Evolutionary conservation across 2,113 vertebrate species (phyloP).

Genomic region (Chiloscyllium plagiosum): DNA sequence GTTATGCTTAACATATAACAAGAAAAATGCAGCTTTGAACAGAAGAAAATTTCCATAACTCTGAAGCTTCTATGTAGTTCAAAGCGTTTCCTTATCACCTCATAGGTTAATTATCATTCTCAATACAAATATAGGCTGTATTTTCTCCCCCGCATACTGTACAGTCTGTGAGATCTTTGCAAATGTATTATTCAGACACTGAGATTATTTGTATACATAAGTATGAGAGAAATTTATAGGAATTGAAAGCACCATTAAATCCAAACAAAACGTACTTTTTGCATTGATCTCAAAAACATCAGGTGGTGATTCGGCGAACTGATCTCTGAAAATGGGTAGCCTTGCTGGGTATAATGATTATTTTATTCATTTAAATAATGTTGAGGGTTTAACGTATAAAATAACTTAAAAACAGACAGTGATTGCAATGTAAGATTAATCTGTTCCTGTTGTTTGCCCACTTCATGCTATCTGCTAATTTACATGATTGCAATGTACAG

Average conservation of each 20-base stretch:
- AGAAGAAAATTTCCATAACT: neutral
- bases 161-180: neutral
- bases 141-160: neutral
- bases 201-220: neutral
- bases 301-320: neutral
- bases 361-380: neutral
- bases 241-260: neutral
- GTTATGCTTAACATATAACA: neutral
- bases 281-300: neutral
- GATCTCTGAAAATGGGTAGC: neutral
- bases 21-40: neutral
- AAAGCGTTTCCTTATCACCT: conserved; percentile 3
- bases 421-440: no score
- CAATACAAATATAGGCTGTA: neutral
- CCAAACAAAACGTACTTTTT: neutral
- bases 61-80: conserved; percentile 15
- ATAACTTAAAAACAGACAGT: no score
- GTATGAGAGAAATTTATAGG: neutral
- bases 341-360: neutral
- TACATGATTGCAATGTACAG: no score
- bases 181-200: neutral
- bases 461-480: no score
- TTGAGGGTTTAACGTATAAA: neutral
- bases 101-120: neutral
- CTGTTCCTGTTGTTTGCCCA: no score